These are phyloP conservation scores for Globicephala melas DNA, from an alignment of 2,113 vertebrate genomes.

Conservation along the genomic window DNA sequence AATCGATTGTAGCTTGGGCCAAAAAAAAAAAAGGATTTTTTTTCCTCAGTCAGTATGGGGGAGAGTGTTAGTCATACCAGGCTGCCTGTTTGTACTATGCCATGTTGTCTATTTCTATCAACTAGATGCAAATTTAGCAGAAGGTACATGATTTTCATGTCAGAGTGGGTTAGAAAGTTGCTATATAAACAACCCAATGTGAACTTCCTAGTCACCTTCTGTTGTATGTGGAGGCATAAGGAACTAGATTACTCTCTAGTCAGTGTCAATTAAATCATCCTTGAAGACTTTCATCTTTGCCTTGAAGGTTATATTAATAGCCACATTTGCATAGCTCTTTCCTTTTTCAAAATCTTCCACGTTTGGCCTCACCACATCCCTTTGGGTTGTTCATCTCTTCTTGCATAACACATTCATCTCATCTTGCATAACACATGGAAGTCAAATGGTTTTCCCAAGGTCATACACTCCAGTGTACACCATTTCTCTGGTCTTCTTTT, in stretches of 20 bases:
- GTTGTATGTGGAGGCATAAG: background rate
- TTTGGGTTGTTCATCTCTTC: slow-evolving; percentile 1
- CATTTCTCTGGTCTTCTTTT: background rate
- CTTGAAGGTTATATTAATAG: slow-evolving; percentile 54
- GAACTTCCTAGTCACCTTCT: slow-evolving; percentile 48
- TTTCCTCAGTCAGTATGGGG: background rate
- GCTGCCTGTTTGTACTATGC: background rate
- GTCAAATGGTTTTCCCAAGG: slow-evolving; percentile 24
- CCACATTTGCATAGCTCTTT: slow-evolving; percentile 46
- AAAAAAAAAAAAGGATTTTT: background rate
- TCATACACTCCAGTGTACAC: background rate
- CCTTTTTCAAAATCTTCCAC: slow-evolving; percentile 32
- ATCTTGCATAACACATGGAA: background rate
- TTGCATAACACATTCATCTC: background rate
- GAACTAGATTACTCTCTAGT: slow-evolving; percentile 36
- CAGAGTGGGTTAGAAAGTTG: slow-evolving; percentile 55
- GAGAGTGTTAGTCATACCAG: background rate
- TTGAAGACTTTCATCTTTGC: slow-evolving; percentile 37
- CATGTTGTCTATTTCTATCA: slow-evolving; percentile 43
- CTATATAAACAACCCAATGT: slow-evolving; percentile 34
- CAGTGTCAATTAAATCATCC: slow-evolving; percentile 50
- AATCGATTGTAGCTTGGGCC: background rate
- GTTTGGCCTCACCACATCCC: background rate
- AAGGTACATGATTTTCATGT: background rate
- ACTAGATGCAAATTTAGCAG: slow-evolving; percentile 50